phyloP scores from a whole-genome alignment of 2,797 vertebrate species.

The Todus mexicanus region DNA sequence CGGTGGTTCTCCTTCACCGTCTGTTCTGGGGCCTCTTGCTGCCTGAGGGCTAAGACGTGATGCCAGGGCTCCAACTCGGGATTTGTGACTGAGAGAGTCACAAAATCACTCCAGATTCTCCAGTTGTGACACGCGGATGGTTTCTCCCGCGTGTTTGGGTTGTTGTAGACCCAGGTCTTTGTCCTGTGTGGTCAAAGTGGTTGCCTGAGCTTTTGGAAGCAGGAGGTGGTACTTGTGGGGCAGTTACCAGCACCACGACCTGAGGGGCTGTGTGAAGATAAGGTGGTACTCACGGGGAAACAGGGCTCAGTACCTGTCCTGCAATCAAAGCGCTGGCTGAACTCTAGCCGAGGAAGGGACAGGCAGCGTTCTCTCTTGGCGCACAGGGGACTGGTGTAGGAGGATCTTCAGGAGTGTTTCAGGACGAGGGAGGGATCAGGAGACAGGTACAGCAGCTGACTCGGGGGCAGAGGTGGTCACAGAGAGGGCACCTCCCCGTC shows the following conservation, averaged over 20 bases:
- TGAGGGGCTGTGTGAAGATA: background rate
- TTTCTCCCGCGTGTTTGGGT: background rate
- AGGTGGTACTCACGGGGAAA: accelerated
- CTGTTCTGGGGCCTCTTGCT: background rate
- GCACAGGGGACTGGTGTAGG: background rate
- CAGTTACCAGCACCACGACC: accelerated
- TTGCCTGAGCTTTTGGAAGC: background rate
- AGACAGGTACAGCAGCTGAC: background rate
- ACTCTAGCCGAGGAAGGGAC: background rate
- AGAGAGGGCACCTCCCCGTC: background rate
- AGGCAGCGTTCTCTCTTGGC: accelerated
- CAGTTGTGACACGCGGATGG: background rate
- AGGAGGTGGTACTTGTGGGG: too few species aligned
- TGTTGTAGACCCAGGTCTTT: background rate
- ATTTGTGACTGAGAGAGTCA: background rate
- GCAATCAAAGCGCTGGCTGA: background rate
- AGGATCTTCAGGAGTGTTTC: background rate
- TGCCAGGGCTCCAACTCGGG: background rate
- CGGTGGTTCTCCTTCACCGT: accelerated
- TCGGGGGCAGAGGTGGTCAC: too few species aligned
- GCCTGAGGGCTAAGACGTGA: accelerated
- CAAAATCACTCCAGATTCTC: background rate
- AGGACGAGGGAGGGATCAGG: background rate
- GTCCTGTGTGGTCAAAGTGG: accelerated
- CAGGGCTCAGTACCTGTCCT: background rate